These are phyloP conservation scores for Caenorhabditis brenneri DNA, from an alignment of 1,140 invertebrate species.

Conservation along the genomic window DNA sequence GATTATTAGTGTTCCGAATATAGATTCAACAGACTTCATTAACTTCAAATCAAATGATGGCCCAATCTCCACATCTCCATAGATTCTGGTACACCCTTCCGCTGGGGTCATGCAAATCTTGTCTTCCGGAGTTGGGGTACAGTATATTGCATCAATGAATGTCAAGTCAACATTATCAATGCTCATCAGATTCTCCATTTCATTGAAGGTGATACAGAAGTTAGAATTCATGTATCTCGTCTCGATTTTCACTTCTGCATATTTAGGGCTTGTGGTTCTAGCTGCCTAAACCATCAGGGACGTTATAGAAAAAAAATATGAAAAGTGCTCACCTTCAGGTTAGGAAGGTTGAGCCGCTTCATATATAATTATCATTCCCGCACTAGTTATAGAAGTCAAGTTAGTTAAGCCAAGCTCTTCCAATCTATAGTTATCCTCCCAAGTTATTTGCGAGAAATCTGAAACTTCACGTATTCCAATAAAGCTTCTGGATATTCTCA, in stretches of 20 bases:
- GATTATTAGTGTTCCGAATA: not conserved
- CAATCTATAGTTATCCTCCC: not conserved
- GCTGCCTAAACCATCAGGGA: no score
- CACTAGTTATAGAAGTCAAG: not conserved
- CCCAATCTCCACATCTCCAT: not conserved
- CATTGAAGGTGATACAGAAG: no score
- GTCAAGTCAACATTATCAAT: no score
- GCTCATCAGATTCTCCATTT: no score
- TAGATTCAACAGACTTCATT: not conserved
- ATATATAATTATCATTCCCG: not conserved
- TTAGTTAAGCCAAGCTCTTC: not conserved
- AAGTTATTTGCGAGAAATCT: no score
- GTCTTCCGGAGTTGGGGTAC: not conserved
- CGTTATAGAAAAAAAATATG: no score
- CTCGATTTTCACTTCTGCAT: no score
- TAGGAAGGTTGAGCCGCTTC: not conserved
- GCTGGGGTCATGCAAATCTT: not conserved
- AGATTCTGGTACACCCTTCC: not conserved
- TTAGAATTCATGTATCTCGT: no score
- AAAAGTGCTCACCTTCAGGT: not conserved
- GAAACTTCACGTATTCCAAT: no score
- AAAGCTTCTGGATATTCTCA: no score
- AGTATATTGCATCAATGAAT: not conserved
- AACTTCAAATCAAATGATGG: not conserved
- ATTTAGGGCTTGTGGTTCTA: no score